A percentile compares a stretch with the other conserved stretches of the same genome.
Conservation (phyloP, 2,888 invertebrate genomes). For the Nesidiocoris tenuis region DNA sequence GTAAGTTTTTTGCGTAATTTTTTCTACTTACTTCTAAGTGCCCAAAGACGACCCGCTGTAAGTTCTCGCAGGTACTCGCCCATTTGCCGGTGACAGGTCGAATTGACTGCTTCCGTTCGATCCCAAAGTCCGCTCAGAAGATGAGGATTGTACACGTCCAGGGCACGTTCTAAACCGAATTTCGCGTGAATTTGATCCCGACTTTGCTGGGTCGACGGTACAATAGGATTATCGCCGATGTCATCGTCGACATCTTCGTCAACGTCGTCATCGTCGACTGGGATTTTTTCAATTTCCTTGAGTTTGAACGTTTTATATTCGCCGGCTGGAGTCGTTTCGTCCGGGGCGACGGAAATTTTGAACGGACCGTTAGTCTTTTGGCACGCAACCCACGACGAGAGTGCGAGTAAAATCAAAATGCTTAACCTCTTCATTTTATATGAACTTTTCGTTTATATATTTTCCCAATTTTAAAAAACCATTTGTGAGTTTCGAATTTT, state of each 20-base stretch:
- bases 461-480: no score
- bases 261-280: neutral
- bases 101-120: conserved; percentile 7
- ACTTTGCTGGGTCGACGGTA: neutral
- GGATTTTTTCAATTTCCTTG: neutral
- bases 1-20: no score
- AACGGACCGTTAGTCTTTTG: conserved; percentile 34
- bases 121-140: conserved; percentile 33
- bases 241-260: neutral
- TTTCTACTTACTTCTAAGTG: conserved; percentile 41
- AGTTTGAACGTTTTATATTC: conserved; percentile 21
- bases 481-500: no score
- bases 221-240: neutral
- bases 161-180: conserved; percentile 20
- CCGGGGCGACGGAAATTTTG: conserved; percentile 19
- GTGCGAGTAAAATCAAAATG: neutral
- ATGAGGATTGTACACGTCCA: conserved; percentile 45
- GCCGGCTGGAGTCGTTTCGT: conserved; percentile 28
- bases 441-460: no score
- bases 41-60: conserved; percentile 33
- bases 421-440: neutral
- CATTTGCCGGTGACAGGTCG: conserved; percentile 33
- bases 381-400: neutral
- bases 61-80: conserved; percentile 22
- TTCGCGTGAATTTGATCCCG: neutral